These are phyloP conservation scores for Rousettus leschenaultii DNA, from an alignment of 2,113 vertebrate genomes.

Conservation along the genomic window DNA sequence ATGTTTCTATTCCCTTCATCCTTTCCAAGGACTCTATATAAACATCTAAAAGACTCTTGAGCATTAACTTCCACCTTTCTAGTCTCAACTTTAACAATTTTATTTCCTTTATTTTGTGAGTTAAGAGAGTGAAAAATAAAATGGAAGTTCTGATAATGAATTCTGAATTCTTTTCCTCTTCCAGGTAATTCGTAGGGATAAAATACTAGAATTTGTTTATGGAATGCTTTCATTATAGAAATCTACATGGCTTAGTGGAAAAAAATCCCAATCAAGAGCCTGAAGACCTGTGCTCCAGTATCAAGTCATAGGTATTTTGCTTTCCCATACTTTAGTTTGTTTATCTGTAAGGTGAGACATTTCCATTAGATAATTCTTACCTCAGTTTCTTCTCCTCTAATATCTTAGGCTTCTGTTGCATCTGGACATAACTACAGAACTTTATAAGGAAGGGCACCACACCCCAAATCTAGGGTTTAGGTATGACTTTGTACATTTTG, in stretches of 20 bases:
- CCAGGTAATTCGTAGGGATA: not conserved
- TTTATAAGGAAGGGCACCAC: not conserved
- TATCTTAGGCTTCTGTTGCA: not conserved
- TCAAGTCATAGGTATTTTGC: not conserved
- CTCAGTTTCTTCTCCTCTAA: not conserved
- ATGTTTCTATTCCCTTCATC: not conserved
- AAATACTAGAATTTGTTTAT: not conserved
- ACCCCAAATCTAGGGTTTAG: not conserved
- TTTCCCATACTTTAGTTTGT: not conserved
- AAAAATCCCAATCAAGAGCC: not conserved
- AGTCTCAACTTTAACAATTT: not conserved
- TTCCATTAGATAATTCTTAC: slow-evolving; percentile 15
- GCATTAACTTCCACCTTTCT: not conserved
- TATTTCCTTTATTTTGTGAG: not conserved
- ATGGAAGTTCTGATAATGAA: not conserved
- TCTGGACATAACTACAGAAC: not conserved
- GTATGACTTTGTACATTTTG: not conserved
- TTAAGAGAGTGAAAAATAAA: not conserved
- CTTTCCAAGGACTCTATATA: not conserved
- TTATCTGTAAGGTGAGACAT: not conserved
- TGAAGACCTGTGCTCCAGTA: not conserved
- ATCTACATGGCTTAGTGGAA: not conserved
- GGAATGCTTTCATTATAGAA: not conserved
- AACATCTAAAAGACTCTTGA: not conserved
- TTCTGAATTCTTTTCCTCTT: not conserved